Evolutionary conservation across 1,140 invertebrate species (phyloP).

Genomic region (Papilio polytes): DNA sequence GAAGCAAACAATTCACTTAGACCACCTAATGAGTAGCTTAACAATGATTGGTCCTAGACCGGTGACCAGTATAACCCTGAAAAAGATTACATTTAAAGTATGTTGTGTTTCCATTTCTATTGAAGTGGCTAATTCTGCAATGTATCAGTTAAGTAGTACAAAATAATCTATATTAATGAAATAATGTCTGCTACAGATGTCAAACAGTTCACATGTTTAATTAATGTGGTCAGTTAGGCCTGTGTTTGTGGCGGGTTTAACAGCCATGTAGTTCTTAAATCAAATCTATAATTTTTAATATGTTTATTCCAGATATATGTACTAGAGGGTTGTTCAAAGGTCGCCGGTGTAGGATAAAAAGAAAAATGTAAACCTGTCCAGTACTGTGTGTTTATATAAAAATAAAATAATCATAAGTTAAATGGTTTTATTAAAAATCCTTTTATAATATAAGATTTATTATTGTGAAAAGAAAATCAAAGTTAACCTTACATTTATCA

Average conservation of each 20-base stretch:
- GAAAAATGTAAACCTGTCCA: slow-evolving; percentile 21
- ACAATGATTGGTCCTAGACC: neutral
- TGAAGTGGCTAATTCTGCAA: neutral
- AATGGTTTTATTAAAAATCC: neutral
- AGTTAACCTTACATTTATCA: neutral
- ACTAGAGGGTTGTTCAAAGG: neutral
- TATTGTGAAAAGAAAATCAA: slow-evolving; percentile 5
- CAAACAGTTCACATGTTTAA: neutral
- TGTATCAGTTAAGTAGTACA: neutral
- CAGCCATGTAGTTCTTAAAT: no score
- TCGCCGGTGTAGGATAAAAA: neutral
- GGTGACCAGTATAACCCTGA: neutral
- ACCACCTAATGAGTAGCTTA: neutral
- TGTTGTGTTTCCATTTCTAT: neutral
- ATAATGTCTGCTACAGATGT: neutral
- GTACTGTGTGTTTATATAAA: slow-evolving; percentile 28
- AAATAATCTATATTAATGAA: neutral
- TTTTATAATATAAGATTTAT: neutral
- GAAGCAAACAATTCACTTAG: neutral
- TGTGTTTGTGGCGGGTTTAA: no score
- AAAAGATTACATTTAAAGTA: neutral
- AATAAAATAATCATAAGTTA: slow-evolving; percentile 10
- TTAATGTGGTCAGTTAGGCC: no score
- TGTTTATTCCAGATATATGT: no score
- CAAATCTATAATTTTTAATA: no score